phyloP scores from a whole-genome alignment of 2,888 invertebrate species.

The Gnatocerus cornutus region DNA sequence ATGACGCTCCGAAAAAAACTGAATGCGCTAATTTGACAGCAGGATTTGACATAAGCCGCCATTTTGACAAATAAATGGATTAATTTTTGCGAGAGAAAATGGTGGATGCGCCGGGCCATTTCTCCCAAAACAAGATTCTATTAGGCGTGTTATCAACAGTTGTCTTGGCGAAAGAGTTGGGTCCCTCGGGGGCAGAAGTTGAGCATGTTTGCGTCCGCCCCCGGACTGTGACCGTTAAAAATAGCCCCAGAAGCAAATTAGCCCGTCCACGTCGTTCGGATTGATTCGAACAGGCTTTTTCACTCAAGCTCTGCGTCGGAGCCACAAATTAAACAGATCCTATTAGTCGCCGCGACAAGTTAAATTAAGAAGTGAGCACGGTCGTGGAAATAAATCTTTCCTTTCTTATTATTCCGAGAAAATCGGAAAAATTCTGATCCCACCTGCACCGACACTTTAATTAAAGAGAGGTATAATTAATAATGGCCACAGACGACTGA shows the following conservation, averaged over 20 bases:
- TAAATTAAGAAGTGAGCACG: conserved; percentile 33
- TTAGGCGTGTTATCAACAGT: conserved; percentile 16
- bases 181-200: background rate
- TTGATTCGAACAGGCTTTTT: conserved; percentile 49
- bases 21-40: too few relatives aligned
- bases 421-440: conserved; percentile 35
- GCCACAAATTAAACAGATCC: conserved; percentile 46
- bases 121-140: background rate
- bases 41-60: too few relatives aligned
- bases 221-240: conserved; percentile 15
- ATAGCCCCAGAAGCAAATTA: conserved; percentile 29
- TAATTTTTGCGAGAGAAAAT: too few relatives aligned
- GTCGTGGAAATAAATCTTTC: conserved; percentile 24
- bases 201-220: conserved; percentile 1
- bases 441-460: conserved; percentile 31
- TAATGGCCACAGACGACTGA: conserved; percentile 39
- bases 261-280: conserved; percentile 30
- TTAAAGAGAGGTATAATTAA: conserved; percentile 37
- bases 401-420: conserved; percentile 13
- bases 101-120: too few relatives aligned
- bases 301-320: conserved; percentile 28
- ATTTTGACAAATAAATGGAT: too few relatives aligned
- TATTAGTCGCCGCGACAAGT: conserved; percentile 36
- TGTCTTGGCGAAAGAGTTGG: conserved; percentile 6
- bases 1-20: too few relatives aligned